A percentile compares a stretch with the other conserved stretches of the same genome.
These are phyloP conservation scores for Mastigias papua DNA, from an alignment of 30 jellyfish, hydroid and myxozoan genomes.

Conservation along the genomic window DNA sequence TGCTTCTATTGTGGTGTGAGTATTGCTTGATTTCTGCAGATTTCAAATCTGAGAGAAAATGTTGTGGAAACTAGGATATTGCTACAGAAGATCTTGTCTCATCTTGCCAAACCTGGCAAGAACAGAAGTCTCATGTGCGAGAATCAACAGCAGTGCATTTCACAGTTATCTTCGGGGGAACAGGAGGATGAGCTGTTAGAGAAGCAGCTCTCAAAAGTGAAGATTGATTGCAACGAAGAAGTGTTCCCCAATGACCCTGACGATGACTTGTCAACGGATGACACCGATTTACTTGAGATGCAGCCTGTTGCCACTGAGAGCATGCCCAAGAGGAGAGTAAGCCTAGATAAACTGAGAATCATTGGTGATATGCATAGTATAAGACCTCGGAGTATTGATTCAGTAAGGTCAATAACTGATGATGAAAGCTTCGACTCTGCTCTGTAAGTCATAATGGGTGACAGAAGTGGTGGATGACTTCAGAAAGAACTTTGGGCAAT, in stretches of 20 bases:
- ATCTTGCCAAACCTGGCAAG: background rate
- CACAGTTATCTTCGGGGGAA: background rate
- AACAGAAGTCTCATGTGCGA: background rate
- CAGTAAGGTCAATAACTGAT: slow-evolving; percentile 7
- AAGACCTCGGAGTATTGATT: slow-evolving; percentile 9
- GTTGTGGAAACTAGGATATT: slow-evolving; percentile 21
- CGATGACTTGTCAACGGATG: slow-evolving; percentile 12
- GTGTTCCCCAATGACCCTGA: background rate
- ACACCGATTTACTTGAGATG: background rate
- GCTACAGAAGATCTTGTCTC: slow-evolving; percentile 9
- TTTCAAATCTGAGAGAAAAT: slow-evolving; percentile 22
- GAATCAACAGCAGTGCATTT: background rate
- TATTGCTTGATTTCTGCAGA: slow-evolving; percentile 14
- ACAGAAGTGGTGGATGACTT: too few relatives aligned
- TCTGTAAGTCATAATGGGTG: background rate
- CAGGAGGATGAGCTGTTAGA: background rate
- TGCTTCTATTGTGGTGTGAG: too few relatives aligned
- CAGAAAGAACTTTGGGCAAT: too few relatives aligned
- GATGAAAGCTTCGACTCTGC: slow-evolving; percentile 23
- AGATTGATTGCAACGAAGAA: background rate
- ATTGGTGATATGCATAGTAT: slow-evolving; percentile 3
- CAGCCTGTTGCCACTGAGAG: background rate
- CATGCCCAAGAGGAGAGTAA: background rate
- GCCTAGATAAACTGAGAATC: background rate
- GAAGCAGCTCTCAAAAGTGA: background rate